Conservation (phyloP, 2,113 vertebrate species). For the Takifugu bimaculatus region DNA sequence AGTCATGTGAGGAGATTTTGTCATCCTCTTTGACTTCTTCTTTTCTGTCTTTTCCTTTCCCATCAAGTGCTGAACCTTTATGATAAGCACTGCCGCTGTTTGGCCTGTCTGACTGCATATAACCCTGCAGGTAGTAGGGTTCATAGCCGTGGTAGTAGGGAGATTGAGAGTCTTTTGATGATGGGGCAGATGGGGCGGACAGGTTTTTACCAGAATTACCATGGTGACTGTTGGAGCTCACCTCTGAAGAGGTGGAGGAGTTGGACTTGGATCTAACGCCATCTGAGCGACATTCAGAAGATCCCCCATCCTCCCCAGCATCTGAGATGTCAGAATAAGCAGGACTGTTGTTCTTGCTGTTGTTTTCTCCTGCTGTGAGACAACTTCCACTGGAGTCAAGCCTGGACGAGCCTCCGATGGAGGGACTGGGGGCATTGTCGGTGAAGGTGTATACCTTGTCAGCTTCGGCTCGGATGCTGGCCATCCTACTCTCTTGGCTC, state of each 20-base stretch:
- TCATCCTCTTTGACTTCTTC: constrained; percentile 85
- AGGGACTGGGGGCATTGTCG: constrained; percentile 97
- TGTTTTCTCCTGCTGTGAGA: constrained; percentile 80
- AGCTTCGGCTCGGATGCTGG: constrained; percentile 95
- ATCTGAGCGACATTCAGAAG: constrained; percentile 86
- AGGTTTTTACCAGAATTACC: constrained; percentile 79
- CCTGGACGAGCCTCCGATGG: constrained; percentile 89
- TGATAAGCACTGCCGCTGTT: constrained; percentile 72
- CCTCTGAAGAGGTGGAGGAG: constrained; percentile 82
- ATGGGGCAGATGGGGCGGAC: constrained; percentile 71
- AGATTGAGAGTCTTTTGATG: constrained; percentile 86
- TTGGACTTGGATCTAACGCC: constrained; percentile 83
- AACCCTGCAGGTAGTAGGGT: constrained; percentile 91
- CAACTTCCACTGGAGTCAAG: constrained; percentile 78
- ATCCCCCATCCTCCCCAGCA: constrained; percentile 90
- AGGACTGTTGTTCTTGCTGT: constrained; percentile 92
- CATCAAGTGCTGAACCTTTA: constrained; percentile 74
- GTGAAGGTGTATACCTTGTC: constrained; percentile 99
- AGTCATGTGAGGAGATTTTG: constrained; percentile 80
- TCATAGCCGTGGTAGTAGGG: constrained; percentile 93
- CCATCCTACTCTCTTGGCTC: constrained; percentile 95
- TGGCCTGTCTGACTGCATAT: constrained; percentile 86
- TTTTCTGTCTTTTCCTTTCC: constrained; percentile 84
- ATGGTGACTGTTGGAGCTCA: constrained; percentile 79
- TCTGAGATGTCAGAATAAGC: constrained; percentile 98